Base-by-base conservation (phyloP, 2,113 vertebrate genomes). In the Lates calcarifer region DNA sequence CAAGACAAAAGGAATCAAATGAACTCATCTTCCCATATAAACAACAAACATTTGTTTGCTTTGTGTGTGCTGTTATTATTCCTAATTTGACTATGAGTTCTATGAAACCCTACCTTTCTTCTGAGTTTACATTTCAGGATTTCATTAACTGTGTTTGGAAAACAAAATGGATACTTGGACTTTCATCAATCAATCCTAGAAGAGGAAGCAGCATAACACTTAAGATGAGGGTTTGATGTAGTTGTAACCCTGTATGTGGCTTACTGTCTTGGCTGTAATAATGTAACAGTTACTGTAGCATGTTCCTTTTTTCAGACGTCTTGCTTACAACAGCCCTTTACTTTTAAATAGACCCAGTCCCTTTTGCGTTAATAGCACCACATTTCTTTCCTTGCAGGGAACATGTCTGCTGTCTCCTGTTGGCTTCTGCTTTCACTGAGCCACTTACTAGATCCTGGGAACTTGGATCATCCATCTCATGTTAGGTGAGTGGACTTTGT, bases 391-490 rank as follows among this genome's bases (percentile, higher is more conserved):
- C 2, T 17, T 29, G 3, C 29, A 6, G 28, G 8, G 2, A 26
- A 35, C 5, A 7, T 28, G 47, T 15, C 9, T 53, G 6, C 11
- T 22, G 13, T 58, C 17, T 56, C 8, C 4, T 26, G n/a, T 2
- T 29, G 31, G 1, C 17, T 26, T 33, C 18, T n/a, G 18, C 5
- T 72, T 24, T 62, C n/a, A n/a, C 5, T 62, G 4, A 63, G 22
- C 29, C 29, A 91, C 98, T 96, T 95, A 99, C 98, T 98, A 99
- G 93, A 99, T 99, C 85, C 98, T 95, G 74, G 98, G 98, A 69
- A 99, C 94, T 90, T 99, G 98, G 91, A 99, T 99, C 89, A 99
- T 97, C 97, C 97, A 99, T 88, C 96, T 97, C 96, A 99, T 95
- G 91, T 99, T 97, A 79, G 98, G 97, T 0, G 98, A 99, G 94